Base-by-base conservation (phyloP, 2,113 vertebrate genomes). In the Antennarius striatus region DNA sequence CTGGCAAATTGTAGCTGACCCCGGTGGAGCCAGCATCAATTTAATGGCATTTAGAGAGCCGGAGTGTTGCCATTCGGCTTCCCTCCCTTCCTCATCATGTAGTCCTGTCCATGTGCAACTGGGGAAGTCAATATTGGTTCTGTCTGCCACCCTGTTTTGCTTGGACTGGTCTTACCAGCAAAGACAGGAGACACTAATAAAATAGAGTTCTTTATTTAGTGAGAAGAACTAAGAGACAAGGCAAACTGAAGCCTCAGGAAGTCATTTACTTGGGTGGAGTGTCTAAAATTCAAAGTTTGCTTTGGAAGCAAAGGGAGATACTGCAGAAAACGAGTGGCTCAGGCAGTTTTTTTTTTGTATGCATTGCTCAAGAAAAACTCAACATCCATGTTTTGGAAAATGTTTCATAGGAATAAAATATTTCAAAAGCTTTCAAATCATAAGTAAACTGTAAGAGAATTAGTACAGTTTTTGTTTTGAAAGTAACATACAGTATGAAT, bases 141-240 rank as follows among this genome's bases (percentile, higher is more conserved):
- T 88, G 83, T 90, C 83, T 86, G 77, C 71, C 54, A 73, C 48
- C 60, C 48, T 91, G 76, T 90, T 92, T 86, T 74, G 43, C 68
- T 89, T 91, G 83, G 86, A 82, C 42, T 12, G 45, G 32, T 22
- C 13, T 63, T 14, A 17, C 30, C 65, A 48, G 64, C 56, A 51
- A 73, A 77, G 71, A 68, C 56, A 63, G 57, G 62, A 84, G 60
- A 77, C 68, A 75, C 73, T 60, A 49, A 70, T 87, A 79, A 82
- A 86, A 82, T 32, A 10, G 29, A 55, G 58, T 69, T 30, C 71
- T 87, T 69, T 76, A 82, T 83, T 82, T 85, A 68, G 64, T 61
- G 53, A 77, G 60, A 71, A 62, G 67, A 76, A 72, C 63, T 50
- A 15, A 59, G 54, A 77, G 68, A 79, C 51, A 11, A 64, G 56